Conservation (phyloP, 2,113 vertebrate species). For the Callipepla californica region DNA sequence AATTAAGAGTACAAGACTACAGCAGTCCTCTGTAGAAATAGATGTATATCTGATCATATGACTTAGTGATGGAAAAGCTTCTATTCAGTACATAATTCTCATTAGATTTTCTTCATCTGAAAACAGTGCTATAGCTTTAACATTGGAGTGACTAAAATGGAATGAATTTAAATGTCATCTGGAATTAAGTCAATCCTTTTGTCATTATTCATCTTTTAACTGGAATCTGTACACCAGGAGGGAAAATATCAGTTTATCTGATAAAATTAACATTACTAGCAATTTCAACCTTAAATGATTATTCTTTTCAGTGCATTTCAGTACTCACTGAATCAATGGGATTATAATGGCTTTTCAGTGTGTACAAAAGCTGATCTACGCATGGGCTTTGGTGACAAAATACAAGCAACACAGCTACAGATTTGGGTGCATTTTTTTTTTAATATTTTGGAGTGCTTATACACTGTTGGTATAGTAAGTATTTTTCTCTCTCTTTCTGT, state of each 20-base stretch:
- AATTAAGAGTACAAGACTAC: background rate
- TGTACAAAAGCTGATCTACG: background rate
- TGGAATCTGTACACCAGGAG: constrained; percentile 41
- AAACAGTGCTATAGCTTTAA: constrained; percentile 47
- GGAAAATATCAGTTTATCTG: constrained; percentile 27
- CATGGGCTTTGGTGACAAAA: background rate
- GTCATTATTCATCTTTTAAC: constrained; percentile 57
- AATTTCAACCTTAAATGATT: constrained; percentile 49
- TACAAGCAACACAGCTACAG: background rate
- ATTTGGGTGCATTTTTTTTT: background rate
- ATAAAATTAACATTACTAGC: constrained; percentile 46
- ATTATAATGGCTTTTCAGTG: background rate
- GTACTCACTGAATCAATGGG: background rate
- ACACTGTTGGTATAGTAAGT: background rate
- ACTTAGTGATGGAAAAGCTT: constrained; percentile 24
- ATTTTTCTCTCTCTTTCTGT: background rate
- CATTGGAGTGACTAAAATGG: constrained; percentile 53
- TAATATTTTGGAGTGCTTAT: background rate
- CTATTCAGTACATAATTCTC: constrained; percentile 33
- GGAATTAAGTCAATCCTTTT: constrained; percentile 61
- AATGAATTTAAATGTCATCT: constrained; percentile 65
- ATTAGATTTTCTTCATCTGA: constrained; percentile 60
- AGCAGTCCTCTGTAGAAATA: constrained; percentile 12
- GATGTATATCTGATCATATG: background rate
- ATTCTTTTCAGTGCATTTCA: constrained; percentile 47